A percentile compares a stretch with the other conserved stretches of the same genome.
Conservation (phyloP, 2,888 invertebrate genomes). For the Ectropis crepuscularia region DNA sequence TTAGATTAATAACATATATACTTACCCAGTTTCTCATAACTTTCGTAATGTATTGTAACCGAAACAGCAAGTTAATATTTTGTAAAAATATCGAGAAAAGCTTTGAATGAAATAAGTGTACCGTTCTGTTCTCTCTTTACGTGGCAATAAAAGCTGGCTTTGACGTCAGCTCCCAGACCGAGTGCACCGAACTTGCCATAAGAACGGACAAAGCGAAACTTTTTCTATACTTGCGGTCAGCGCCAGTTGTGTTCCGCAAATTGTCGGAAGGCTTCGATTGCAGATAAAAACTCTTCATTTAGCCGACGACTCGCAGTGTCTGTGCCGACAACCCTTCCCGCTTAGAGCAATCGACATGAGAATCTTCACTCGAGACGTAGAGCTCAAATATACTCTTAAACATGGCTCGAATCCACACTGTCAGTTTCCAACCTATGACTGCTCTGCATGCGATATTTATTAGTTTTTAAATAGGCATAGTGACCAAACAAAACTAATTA, state of each 20-base stretch:
- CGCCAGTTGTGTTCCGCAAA: slow-evolving; percentile 35
- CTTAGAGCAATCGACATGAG: slow-evolving; percentile 59
- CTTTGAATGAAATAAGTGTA: too few species aligned
- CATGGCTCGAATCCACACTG: slow-evolving; percentile 32
- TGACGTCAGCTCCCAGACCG: slow-evolving; percentile 26
- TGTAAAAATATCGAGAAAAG: too few species aligned
- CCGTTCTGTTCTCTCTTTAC: background rate
- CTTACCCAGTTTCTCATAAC: too few species aligned
- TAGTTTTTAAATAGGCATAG: background rate
- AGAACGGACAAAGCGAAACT: slow-evolving; percentile 36
- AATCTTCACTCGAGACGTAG: slow-evolving; percentile 50
- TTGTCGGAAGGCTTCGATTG: slow-evolving; percentile 38
- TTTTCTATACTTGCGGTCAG: slow-evolving; percentile 38
- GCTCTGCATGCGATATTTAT: slow-evolving; percentile 15
- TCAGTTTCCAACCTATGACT: slow-evolving; percentile 14
- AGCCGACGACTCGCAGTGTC: slow-evolving; percentile 46
- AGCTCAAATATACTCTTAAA: slow-evolving; percentile 36
- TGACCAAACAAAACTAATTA: too few species aligned
- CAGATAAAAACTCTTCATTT: slow-evolving; percentile 50
- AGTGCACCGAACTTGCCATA: slow-evolving; percentile 23
- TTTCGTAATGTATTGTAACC: too few species aligned
- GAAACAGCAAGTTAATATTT: too few species aligned
- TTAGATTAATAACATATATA: too few species aligned
- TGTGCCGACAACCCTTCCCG: slow-evolving; percentile 51
- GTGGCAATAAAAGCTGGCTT: slow-evolving; percentile 26